Conservation (phyloP, 2,888 invertebrate species). For the Rutpela maculata region DNA sequence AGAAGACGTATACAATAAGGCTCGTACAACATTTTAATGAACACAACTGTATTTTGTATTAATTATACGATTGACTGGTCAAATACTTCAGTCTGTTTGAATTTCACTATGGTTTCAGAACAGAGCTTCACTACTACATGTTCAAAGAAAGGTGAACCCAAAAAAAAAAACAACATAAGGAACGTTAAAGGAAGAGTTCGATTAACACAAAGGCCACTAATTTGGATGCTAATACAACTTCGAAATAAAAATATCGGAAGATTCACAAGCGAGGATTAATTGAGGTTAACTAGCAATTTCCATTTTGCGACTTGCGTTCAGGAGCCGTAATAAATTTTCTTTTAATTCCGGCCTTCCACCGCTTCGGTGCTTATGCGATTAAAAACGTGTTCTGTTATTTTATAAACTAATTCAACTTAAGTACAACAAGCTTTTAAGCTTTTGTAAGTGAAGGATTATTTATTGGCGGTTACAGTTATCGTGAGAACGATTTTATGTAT, state of each 20-base stretch:
- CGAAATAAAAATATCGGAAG: background rate
- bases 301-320: constrained; percentile 1
- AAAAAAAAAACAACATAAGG: too few species aligned
- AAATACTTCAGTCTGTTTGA: too few species aligned
- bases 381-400: constrained; percentile 7
- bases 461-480: background rate
- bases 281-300: constrained; percentile 7
- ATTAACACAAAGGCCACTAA: too few species aligned
- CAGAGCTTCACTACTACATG: too few species aligned
- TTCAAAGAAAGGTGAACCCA: too few species aligned
- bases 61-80: too few species aligned
- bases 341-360: background rate
- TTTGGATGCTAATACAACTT: background rate
- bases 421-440: constrained; percentile 6
- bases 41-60: too few species aligned
- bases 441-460: background rate
- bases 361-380: background rate
- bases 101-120: too few species aligned
- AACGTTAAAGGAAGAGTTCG: too few species aligned
- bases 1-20: too few species aligned
- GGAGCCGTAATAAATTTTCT: background rate
- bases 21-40: too few species aligned
- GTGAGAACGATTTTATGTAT: background rate
- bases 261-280: background rate
- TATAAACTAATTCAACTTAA: constrained; percentile 6